A percentile compares a stretch with the other conserved stretches of the same genome.
Evolutionary conservation across 2,888 invertebrate species (phyloP).

Genomic region (Cephalotes varians): DNA sequence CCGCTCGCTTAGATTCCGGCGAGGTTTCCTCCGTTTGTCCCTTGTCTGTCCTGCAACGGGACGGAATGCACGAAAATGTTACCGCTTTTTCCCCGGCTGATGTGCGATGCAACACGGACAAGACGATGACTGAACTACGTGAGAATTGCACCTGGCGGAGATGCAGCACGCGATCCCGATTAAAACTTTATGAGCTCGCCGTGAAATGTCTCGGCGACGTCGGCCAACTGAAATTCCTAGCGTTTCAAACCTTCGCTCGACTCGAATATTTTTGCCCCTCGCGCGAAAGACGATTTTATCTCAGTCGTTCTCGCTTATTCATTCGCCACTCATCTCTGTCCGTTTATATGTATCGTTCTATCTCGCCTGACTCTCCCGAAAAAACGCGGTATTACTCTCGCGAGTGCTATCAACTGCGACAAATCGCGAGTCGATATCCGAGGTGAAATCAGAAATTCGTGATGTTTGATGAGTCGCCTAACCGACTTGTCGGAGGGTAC

Average conservation of each 20-base stretch:
- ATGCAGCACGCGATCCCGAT: slow-evolving; percentile 60
- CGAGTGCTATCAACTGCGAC: slow-evolving; percentile 28
- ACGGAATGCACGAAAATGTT: background rate
- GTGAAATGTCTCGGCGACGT: slow-evolving; percentile 25
- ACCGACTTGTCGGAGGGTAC: slow-evolving; percentile 1
- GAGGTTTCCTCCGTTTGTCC: slow-evolving; percentile 20
- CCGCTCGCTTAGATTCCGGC: slow-evolving; percentile 12
- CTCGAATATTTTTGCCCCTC: slow-evolving; percentile 30
- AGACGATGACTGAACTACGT: slow-evolving; percentile 67
- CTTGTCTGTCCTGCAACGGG: background rate
- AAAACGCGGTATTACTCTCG: slow-evolving; percentile 3
- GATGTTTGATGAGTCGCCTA: slow-evolving; percentile 31
- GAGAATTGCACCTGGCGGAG: slow-evolving; percentile 62
- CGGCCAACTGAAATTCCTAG: slow-evolving; percentile 18
- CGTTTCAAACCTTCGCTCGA: slow-evolving; percentile 17
- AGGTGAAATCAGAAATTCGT: slow-evolving; percentile 31
- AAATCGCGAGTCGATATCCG: slow-evolving; percentile 22
- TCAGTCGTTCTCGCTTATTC: slow-evolving; percentile 60
- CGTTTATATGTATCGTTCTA: slow-evolving; percentile 28
- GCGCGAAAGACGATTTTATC: slow-evolving; percentile 46
- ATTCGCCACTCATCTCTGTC: slow-evolving; percentile 59
- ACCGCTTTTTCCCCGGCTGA: slow-evolving; percentile 1
- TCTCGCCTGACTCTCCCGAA: background rate
- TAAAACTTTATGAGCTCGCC: slow-evolving; percentile 44
- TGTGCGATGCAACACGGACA: slow-evolving; percentile 38